phyloP scores from a whole-genome alignment of 2,113 vertebrate genomes.

The Embiotoca jacksoni region DNA sequence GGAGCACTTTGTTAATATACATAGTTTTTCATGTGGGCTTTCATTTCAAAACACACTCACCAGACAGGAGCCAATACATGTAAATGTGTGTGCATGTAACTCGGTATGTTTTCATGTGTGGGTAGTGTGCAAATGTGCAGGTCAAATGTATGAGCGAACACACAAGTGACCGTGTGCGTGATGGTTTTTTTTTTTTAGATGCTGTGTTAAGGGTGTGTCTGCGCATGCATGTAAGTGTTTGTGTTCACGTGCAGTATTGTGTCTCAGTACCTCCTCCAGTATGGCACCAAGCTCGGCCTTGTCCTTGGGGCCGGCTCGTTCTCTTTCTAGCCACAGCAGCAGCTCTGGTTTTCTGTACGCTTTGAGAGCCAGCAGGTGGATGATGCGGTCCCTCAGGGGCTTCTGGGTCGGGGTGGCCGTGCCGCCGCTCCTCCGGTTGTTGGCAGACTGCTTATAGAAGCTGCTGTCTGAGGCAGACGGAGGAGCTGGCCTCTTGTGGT shows the following conservation, averaged over 20 bases:
- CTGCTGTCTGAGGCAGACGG: conserved; percentile 52
- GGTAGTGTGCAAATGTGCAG: neutral
- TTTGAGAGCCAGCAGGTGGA: conserved; percentile 83
- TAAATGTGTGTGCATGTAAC: neutral
- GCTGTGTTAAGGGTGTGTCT: no score
- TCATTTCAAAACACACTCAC: no score
- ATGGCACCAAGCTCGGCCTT: conserved; percentile 74
- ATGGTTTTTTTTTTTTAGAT: no score
- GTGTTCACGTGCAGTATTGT: neutral
- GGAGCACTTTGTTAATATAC: neutral
- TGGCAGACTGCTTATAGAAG: conserved; percentile 66
- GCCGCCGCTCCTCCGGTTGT: conserved; percentile 61
- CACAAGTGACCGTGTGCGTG: no score
- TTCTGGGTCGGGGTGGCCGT: conserved; percentile 56
- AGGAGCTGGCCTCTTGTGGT: conserved; percentile 68
- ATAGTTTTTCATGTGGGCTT: neutral
- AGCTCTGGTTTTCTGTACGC: conserved; percentile 83
- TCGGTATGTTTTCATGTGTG: neutral
- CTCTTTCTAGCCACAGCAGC: conserved; percentile 81
- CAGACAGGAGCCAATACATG: neutral
- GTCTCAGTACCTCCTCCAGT: conserved; percentile 83
- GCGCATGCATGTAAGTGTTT: neutral
- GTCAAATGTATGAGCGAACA: no score
- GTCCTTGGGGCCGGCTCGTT: conserved; percentile 73
- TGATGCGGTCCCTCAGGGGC: conserved; percentile 79